These are phyloP conservation scores for Tridacna gigas DNA, from an alignment of 2,888 invertebrate species.

Conservation along the genomic window DNA sequence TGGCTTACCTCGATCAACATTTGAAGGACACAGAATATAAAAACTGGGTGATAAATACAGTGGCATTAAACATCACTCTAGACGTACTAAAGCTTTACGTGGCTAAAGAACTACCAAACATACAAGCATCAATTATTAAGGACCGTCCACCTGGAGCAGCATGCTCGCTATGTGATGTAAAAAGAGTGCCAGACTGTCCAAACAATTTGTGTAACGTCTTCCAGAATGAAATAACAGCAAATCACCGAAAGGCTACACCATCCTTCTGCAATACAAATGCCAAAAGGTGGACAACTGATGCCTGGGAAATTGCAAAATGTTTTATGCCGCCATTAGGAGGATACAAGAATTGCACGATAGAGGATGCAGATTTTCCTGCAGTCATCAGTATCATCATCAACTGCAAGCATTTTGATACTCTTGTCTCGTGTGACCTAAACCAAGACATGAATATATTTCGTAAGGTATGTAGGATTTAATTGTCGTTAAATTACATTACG, in stretches of 20 bases:
- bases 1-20: background rate
- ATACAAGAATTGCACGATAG: no score
- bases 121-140: background rate
- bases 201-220: background rate
- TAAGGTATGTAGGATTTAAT: background rate
- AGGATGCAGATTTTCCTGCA: background rate
- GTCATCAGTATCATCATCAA: background rate
- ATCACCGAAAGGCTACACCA: background rate
- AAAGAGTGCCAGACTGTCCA: background rate
- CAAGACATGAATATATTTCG: background rate
- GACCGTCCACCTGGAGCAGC: background rate
- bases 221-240: background rate
- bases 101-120: background rate
- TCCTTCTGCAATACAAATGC: background rate
- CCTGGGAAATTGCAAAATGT: slow-evolving; percentile 3
- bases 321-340: background rate
- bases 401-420: background rate
- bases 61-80: background rate
- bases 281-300: background rate
- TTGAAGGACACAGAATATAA: background rate
- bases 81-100: background rate
- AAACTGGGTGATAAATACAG: background rate
- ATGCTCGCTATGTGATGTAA: background rate
- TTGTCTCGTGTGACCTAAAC: background rate
- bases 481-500: no score